phyloP scores from a whole-genome alignment of 2,888 invertebrate genomes.

The Myopa testacea region DNA sequence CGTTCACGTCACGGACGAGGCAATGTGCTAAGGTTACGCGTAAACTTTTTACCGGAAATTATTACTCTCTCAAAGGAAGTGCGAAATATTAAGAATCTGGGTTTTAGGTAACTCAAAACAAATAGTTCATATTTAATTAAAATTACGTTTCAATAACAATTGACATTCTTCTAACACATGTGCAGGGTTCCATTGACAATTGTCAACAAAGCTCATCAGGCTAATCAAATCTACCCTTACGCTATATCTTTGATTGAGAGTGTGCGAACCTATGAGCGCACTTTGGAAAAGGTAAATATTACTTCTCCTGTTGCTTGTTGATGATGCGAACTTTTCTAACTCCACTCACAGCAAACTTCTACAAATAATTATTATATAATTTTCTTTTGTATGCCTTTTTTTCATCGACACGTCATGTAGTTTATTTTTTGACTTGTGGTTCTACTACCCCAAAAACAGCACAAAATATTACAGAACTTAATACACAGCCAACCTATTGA shows the following conservation, averaged over 20 bases:
- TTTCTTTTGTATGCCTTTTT: neutral
- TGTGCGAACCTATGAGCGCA: slow-evolving; percentile 95
- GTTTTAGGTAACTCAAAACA: slow-evolving; percentile 74
- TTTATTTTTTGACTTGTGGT: neutral
- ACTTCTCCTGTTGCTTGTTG: neutral
- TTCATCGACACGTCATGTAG: neutral
- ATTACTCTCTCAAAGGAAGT: slow-evolving; percentile 99
- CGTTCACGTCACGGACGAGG: slow-evolving; percentile 80
- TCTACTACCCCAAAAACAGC: too few relatives aligned
- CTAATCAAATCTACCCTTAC: slow-evolving; percentile 97
- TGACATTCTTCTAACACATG: neutral
- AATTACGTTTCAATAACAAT: neutral
- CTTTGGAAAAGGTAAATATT: slow-evolving; percentile 89
- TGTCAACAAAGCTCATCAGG: slow-evolving; percentile 99
- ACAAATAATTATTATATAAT: neutral
- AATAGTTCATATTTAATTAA: neutral
- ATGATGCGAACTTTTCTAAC: neutral
- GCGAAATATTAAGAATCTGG: slow-evolving; percentile 93
- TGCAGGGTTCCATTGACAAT: slow-evolving; percentile 93
- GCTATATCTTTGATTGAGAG: slow-evolving; percentile 98
- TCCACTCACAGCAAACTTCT: slow-evolving; percentile 16
- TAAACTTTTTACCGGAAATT: slow-evolving; percentile 97
- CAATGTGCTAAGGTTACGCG: slow-evolving; percentile 88
- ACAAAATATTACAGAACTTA: too few relatives aligned
- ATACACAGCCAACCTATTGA: too few relatives aligned